Percentiles rank a stretch among this genome's conserved stretches.
Evolutionary conservation across 53 echinoderm and acorn worm species (phyloP).

Genomic region (Echinarachnius parma): DNA sequence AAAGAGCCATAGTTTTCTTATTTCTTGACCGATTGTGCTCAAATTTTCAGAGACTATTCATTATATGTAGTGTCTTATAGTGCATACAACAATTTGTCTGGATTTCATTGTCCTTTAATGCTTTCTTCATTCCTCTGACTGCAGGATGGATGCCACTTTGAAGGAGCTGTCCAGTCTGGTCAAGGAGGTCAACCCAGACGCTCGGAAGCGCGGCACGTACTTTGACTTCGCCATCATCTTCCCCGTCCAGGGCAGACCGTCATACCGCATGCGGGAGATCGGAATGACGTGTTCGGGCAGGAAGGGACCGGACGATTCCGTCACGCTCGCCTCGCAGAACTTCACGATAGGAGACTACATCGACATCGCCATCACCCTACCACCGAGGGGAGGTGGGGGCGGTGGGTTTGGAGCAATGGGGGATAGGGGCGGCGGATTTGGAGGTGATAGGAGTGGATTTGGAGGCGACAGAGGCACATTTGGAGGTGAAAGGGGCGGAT

Average conservation of each 20-base stretch:
- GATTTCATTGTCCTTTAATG: too few species aligned
- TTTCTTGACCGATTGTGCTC: too few species aligned
- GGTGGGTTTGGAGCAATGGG: constrained; percentile 53
- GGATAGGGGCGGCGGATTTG: constrained; percentile 1
- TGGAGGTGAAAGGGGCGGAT: constrained; percentile 51
- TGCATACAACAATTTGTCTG: too few species aligned
- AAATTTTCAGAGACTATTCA: too few species aligned
- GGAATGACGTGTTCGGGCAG: constrained; percentile 98
- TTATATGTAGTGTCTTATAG: too few species aligned
- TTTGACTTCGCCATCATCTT: constrained; percentile 89
- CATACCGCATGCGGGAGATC: constrained; percentile 82
- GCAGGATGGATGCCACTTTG: constrained; percentile 90
- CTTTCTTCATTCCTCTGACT: too few species aligned
- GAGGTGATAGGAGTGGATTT: too few species aligned
- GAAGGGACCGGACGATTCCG: constrained; percentile 87
- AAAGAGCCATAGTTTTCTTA: too few species aligned
- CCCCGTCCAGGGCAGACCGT: constrained; percentile 59
- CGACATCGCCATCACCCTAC: constrained; percentile 91
- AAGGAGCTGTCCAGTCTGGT: constrained; percentile 94
- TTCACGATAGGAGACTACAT: constrained; percentile 93
- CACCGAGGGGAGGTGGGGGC: constrained; percentile 66
- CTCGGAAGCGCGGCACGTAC: constrained; percentile 83
- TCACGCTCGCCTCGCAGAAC: constrained; percentile 58
- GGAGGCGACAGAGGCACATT: background rate
- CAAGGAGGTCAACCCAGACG: constrained; percentile 98